Conservation (phyloP, 2,888 invertebrate genomes). For the Melinopterus prodromus region DNA sequence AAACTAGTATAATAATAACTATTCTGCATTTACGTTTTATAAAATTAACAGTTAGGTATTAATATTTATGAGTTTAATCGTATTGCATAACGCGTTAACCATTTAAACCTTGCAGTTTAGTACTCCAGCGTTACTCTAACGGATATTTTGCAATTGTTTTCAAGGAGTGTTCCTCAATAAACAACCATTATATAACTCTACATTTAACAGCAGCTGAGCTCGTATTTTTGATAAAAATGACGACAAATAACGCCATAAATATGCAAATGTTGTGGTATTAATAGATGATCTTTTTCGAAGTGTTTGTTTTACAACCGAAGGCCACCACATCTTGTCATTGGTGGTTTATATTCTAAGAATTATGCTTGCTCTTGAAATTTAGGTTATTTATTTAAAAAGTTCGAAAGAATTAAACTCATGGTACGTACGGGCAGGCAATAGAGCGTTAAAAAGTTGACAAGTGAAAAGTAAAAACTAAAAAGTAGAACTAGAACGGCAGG, state of each 20-base stretch:
- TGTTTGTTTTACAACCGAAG: background rate
- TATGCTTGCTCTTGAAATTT: background rate
- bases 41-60: background rate
- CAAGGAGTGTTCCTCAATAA: background rate
- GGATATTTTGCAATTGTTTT: background rate
- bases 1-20: background rate
- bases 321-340: background rate
- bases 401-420: too few species aligned
- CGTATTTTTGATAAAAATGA: background rate
- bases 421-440: too few species aligned
- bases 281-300: background rate
- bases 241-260: background rate
- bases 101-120: background rate
- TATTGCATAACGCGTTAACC: background rate
- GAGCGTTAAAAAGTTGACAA: too few species aligned
- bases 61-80: background rate
- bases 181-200: background rate
- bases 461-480: too few species aligned
- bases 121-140: background rate
- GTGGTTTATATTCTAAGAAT: background rate
- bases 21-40: background rate
- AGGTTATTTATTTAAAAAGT: too few species aligned
- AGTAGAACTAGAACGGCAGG: too few species aligned
- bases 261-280: background rate
- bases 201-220: background rate